Evolutionary conservation across 2,797 vertebrate species (phyloP).

Genomic region (Carapus acus): DNA sequence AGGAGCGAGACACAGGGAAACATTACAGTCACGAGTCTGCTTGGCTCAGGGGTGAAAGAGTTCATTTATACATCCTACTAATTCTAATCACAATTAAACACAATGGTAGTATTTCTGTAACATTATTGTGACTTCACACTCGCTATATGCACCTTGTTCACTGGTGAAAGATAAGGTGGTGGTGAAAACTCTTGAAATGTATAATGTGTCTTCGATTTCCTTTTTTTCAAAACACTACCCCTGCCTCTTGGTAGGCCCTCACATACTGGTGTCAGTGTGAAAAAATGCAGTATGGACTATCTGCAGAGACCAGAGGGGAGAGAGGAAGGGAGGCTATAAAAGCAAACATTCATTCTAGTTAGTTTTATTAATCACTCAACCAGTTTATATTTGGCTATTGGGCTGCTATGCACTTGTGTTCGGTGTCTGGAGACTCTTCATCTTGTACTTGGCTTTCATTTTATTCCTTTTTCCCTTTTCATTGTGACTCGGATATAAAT

Average conservation of each 20-base stretch:
- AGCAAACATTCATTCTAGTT: conserved; percentile 63
- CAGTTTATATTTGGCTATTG: conserved; percentile 45
- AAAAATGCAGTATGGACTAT: conserved; percentile 53
- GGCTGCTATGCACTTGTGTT: conserved; percentile 33
- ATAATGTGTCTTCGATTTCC: too few relatives aligned
- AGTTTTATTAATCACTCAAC: conserved; percentile 55
- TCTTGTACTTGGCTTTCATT: conserved; percentile 17
- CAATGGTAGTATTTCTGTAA: too few relatives aligned
- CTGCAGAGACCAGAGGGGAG: conserved; percentile 48
- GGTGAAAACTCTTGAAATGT: too few relatives aligned
- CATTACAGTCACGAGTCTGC: too few relatives aligned
- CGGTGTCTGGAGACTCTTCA: conserved; percentile 27
- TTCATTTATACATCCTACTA: too few relatives aligned
- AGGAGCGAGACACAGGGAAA: too few relatives aligned
- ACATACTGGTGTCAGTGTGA: conserved; percentile 39
- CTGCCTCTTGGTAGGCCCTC: conserved; percentile 12
- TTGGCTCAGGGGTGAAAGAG: too few relatives aligned
- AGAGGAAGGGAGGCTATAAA: conserved; percentile 36
- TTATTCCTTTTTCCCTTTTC: not conserved
- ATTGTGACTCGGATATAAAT: conserved; percentile 5
- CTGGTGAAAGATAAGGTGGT: too few relatives aligned
- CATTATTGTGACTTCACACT: too few relatives aligned
- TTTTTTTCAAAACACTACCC: too few relatives aligned
- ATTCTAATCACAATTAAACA: too few relatives aligned
- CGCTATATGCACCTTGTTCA: too few relatives aligned